Evolutionary conservation across 2,113 vertebrate genomes (phyloP), one percentile per base, ranked within the genome.

Genomic region (Microcebus griseorufus): DNA sequence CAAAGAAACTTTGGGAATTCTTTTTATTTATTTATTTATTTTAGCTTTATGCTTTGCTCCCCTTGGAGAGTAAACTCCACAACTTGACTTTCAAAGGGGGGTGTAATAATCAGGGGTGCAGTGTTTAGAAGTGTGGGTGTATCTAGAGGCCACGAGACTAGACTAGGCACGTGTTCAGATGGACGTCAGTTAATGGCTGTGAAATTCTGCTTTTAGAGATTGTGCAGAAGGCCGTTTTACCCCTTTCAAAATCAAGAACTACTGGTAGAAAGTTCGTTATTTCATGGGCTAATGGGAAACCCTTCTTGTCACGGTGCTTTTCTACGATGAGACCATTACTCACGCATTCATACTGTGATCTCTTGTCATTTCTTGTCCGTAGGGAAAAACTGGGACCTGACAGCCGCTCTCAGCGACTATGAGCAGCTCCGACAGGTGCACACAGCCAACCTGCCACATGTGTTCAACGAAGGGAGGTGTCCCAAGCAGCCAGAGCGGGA

Each of bases 311-410:
- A 34, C 0, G 4, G 7, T 39, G 42, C 3, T 88, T 48, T 73
- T 39, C 82, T 27, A 13, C 14, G 8, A 2, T 13, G 18, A 60
- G 34, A 3, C 25, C 8, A 6, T 39, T 23, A 12, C 17, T 37
- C 4, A 5, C 12, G 32, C 13, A 17, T 48, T 48, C 5, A 17
- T 18, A 1, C 48, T 89, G 34, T 70, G 16, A 83, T 39, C 60
- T 92, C 72, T 62, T 85, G 13, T 82, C 65, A 9, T 64, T 93
- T 96, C 75, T 93, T 32, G 39, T 96, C 97, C 83, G 51, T 96
- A 99, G 99, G 99, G 98, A 99, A 99, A 98, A 99, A 99, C 97
- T 99, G 99, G 99, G 99, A 99, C 99, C 98, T 99, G 98, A 99
- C 99, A 11, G 99, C 99, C 39, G 99, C 99, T 87, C 98, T 99